Percentiles rank a stretch among this genome's conserved stretches.
phyloP scores from a whole-genome alignment of 2,113 vertebrate species.

The Benitochromis conjunctus region DNA sequence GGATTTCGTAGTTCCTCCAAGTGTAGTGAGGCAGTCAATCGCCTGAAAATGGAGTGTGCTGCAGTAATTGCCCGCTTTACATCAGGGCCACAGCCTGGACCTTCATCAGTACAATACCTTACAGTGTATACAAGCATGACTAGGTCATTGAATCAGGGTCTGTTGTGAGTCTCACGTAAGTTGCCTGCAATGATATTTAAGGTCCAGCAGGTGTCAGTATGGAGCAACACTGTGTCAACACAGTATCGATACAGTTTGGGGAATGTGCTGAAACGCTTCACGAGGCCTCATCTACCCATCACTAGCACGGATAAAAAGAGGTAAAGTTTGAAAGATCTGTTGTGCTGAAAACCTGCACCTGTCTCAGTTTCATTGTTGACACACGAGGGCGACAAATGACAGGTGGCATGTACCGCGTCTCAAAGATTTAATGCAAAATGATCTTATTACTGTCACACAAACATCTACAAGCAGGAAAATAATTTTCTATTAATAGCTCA shows the following conservation, averaged over 20 bases:
- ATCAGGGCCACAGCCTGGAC: too few relatives aligned
- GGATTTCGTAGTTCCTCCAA: not conserved
- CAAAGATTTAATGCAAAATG: constrained; percentile 1
- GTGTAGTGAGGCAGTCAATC: not conserved
- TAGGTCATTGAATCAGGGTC: too few relatives aligned
- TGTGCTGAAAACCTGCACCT: not conserved
- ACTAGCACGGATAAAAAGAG: not conserved
- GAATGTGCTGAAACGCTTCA: too few relatives aligned
- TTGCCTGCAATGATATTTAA: too few relatives aligned
- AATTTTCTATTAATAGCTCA: not conserved
- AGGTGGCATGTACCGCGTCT: not conserved
- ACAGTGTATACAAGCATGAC: too few relatives aligned
- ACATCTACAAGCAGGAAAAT: not conserved
- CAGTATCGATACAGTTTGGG: too few relatives aligned
- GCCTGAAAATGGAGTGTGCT: not conserved
- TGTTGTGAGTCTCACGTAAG: too few relatives aligned
- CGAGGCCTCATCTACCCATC: too few relatives aligned
- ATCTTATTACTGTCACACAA: not conserved
- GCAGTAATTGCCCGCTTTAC: too few relatives aligned
- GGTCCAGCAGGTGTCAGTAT: too few relatives aligned
- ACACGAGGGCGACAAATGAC: not conserved
- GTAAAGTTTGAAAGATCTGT: not conserved
- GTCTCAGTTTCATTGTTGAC: not conserved
- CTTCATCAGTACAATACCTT: too few relatives aligned
- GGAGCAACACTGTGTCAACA: too few relatives aligned